These are phyloP conservation scores for Meganola albula DNA, from an alignment of 2,888 invertebrate species.

Conservation along the genomic window DNA sequence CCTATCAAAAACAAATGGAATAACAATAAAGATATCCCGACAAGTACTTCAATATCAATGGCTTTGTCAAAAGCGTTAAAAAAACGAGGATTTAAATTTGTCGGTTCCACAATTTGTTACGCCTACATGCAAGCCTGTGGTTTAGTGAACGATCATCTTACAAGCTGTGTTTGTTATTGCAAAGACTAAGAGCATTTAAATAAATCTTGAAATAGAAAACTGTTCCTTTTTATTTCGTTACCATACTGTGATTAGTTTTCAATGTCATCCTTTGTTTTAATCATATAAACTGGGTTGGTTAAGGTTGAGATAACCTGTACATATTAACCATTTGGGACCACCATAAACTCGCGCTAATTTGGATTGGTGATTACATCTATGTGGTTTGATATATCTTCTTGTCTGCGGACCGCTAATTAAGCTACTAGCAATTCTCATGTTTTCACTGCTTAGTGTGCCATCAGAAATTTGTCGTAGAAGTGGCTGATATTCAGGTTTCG, in stretches of 20 bases:
- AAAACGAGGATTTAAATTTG: conserved; percentile 55
- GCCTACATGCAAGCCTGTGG: conserved; percentile 72
- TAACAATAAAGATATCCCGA: conserved; percentile 41
- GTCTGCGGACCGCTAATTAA: conserved; percentile 54
- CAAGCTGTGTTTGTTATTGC: conserved; percentile 35
- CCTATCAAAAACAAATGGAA: conserved; percentile 51
- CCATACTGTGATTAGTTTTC: too few relatives aligned
- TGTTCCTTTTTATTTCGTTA: too few relatives aligned
- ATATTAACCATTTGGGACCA: conserved; percentile 66
- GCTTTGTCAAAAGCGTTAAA: conserved; percentile 53
- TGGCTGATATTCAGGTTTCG: conserved; percentile 57
- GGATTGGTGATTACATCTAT: conserved; percentile 66
- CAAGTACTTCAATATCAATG: conserved; percentile 40
- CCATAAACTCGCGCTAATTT: conserved; percentile 51
- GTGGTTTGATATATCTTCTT: conserved; percentile 66
- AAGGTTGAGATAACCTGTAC: conserved; percentile 64
- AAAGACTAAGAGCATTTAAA: too few relatives aligned
- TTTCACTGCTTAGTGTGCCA: conserved; percentile 42
- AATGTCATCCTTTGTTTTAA: conserved; percentile 35
- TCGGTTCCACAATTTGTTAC: conserved; percentile 62
- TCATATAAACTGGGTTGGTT: conserved; percentile 66
- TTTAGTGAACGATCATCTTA: conserved; percentile 58
- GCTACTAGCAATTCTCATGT: conserved; percentile 47
- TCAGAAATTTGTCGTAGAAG: conserved; percentile 57
- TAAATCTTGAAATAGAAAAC: too few relatives aligned